Percentiles rank a stretch among this genome's conserved stretches.
Evolutionary conservation across 2,888 invertebrate species (phyloP).

Genomic region (Eupithecia inturbata): DNA sequence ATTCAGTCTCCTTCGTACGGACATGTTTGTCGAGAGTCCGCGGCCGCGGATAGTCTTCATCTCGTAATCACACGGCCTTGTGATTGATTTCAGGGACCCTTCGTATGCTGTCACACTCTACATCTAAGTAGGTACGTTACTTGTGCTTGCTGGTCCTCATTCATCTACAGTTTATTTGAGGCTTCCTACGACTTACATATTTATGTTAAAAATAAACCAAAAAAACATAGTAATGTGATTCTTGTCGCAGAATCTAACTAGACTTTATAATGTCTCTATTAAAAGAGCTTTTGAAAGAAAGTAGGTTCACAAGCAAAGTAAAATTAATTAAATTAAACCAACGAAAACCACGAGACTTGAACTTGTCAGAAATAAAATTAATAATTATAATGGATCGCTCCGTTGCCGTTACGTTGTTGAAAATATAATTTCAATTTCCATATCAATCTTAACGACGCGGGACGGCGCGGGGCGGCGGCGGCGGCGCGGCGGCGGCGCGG

Average conservation of each 20-base stretch:
- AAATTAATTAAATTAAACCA: not conserved
- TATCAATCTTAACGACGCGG: slow-evolving; percentile 1
- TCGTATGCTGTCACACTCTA: not conserved
- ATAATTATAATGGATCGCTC: slow-evolving; percentile 6
- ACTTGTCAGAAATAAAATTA: not conserved
- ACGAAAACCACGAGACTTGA: not conserved
- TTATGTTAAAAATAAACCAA: not conserved
- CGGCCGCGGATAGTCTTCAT: not conserved
- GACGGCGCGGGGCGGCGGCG: not conserved
- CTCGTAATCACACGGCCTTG: too few species aligned
- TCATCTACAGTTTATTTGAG: not conserved
- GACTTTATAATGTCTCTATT: too few species aligned
- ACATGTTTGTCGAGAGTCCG: not conserved
- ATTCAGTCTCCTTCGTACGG: not conserved
- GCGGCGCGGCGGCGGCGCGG: not conserved
- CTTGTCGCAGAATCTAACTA: not conserved
- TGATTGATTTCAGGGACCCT: not conserved
- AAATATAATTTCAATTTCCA: slow-evolving; percentile 12
- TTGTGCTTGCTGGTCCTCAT: not conserved
- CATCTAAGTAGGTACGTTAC: not conserved
- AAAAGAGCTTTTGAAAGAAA: not conserved
- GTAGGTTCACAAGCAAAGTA: not conserved
- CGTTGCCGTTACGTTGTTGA: not conserved
- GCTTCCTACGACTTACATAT: not conserved
- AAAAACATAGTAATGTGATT: not conserved